Evolutionary conservation across 2,888 invertebrate genomes (phyloP).

Genomic region (Xanthorhoe spadicearia): DNA sequence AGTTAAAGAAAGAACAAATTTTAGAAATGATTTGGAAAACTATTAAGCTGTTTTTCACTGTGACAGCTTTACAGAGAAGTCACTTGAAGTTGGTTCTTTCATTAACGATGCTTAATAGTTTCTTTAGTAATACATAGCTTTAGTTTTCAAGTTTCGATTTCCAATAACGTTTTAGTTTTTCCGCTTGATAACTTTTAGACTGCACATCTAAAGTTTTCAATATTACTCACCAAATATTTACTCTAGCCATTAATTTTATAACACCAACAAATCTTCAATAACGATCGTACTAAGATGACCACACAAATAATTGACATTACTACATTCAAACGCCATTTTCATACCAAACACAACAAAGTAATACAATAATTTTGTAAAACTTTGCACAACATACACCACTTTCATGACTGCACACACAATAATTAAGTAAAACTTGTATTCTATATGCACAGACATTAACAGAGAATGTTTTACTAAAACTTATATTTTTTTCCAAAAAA

Average conservation of each 20-base stretch:
- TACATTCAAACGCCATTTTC: slow-evolving; percentile 17
- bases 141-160: slow-evolving; percentile 62
- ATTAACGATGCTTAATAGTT: slow-evolving; percentile 64
- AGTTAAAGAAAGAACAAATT: slow-evolving; percentile 51
- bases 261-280: slow-evolving; percentile 13
- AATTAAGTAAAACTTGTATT: slow-evolving; percentile 52
- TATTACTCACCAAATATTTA: slow-evolving; percentile 27
- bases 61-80: not conserved
- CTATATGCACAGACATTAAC: slow-evolving; percentile 70
- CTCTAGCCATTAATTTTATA: slow-evolving; percentile 20
- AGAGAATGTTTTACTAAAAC: slow-evolving; percentile 80
- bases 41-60: not conserved
- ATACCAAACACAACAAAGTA: slow-evolving; percentile 28
- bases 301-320: slow-evolving; percentile 12
- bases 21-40: not conserved
- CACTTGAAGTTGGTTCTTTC: slow-evolving; percentile 49
- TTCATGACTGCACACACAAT: slow-evolving; percentile 38
- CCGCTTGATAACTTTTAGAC: slow-evolving; percentile 37
- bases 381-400: slow-evolving; percentile 33
- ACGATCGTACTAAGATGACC: slow-evolving; percentile 7
- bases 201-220: slow-evolving; percentile 34
- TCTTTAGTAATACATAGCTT: slow-evolving; percentile 69
- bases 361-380: slow-evolving; percentile 29
- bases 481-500: slow-evolving; percentile 84
- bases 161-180: slow-evolving; percentile 40